Conservation (phyloP, 2,113 vertebrate genomes). For the Anhinga rufa region DNA sequence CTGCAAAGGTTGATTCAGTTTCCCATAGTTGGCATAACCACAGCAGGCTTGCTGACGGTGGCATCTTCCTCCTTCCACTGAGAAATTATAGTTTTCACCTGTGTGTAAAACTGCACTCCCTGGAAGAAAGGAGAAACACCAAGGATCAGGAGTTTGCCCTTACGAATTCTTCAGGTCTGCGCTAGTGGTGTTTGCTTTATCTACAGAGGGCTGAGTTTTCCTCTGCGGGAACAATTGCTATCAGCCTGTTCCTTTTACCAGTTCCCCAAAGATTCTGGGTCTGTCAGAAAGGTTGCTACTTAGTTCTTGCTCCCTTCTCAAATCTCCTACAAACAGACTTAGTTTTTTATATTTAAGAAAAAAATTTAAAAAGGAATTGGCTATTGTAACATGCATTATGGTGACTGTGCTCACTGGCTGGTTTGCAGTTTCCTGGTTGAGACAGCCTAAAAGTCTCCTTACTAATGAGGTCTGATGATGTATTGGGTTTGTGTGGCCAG, state of each 20-base stretch:
- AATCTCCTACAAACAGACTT: neutral
- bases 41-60: conserved; percentile 83
- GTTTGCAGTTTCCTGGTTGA: neutral
- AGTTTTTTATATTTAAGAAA: neutral
- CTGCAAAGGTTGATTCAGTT: conserved; percentile 70
- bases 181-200: neutral
- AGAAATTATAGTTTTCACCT: conserved; percentile 93
- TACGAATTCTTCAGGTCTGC: neutral
- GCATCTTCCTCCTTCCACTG: conserved; percentile 98
- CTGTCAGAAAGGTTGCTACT: neutral
- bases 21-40: conserved; percentile 98
- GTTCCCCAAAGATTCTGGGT: neutral
- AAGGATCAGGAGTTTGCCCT: neutral
- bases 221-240: neutral
- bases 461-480: neutral
- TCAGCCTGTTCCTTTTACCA: neutral
- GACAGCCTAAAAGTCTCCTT: neutral
- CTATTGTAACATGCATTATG: neutral
- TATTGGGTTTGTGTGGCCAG: too few species aligned
- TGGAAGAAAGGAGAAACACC: conserved; percentile 50
- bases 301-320: neutral
- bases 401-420: neutral
- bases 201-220: neutral
- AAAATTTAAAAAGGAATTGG: neutral
- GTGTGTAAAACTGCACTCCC: conserved; percentile 97